Evolutionary conservation across 2,888 invertebrate genomes (phyloP).

Genomic region (Bellardia pandia): DNA sequence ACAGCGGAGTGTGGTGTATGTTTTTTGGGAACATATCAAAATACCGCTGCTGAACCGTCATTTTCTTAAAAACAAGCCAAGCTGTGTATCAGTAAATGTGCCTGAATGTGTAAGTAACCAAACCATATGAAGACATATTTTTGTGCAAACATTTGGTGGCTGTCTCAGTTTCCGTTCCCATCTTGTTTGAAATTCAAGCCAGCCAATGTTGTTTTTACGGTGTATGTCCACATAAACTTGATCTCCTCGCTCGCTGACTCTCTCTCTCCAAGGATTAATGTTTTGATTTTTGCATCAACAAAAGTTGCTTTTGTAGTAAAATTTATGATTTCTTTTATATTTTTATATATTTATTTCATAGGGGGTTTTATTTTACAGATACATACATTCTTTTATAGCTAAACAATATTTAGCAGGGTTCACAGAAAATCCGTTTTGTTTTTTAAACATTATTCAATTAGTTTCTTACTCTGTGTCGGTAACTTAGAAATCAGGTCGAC

Average conservation of each 20-base stretch:
- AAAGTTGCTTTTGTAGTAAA: slow-evolving; percentile 38
- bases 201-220: neutral
- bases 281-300: slow-evolving; percentile 63
- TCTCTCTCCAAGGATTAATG: slow-evolving; percentile 67
- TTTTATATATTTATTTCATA: slow-evolving; percentile 62
- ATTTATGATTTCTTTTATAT: slow-evolving; percentile 71
- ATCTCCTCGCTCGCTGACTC: slow-evolving; percentile 35
- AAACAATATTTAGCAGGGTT: too few species aligned
- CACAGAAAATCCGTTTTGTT: neutral
- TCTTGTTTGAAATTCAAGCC: slow-evolving; percentile 29
- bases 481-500: too few species aligned
- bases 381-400: neutral
- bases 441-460: too few species aligned
- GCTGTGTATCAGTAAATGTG: slow-evolving; percentile 24
- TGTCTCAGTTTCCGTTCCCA: slow-evolving; percentile 66
- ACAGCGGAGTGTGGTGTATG: neutral
- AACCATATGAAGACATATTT: slow-evolving; percentile 60
- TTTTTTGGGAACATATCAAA: slow-evolving; percentile 65
- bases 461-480: too few species aligned
- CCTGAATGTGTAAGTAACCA: neutral
- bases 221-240: slow-evolving; percentile 45
- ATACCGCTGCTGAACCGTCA: slow-evolving; percentile 57
- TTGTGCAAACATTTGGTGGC: slow-evolving; percentile 46
- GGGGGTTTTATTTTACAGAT: slow-evolving; percentile 57
- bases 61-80: slow-evolving; percentile 25